Base-by-base conservation (phyloP, 2,888 invertebrate species). In the Brachypterus glaber region DNA sequence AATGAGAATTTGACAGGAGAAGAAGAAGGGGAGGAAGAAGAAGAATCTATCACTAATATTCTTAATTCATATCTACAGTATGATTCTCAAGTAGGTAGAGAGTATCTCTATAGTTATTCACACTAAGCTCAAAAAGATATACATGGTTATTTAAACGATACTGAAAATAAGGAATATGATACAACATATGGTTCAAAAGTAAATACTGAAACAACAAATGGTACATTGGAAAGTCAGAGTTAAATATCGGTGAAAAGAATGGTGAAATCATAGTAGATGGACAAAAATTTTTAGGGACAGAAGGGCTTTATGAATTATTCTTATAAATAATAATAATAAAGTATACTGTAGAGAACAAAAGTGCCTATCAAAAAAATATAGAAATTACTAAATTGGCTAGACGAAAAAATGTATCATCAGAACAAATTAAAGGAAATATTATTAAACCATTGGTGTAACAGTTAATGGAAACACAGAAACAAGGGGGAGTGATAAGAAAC, bases 251-350 rank as follows among this genome's bases (percentile, higher is more conserved):
- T 15, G 36, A n/a, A n/a, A n/a, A n/a, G n/a, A n/a, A 30, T 30
- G 3, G 13, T 15, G 30, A 30, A 3, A 12, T 30, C 3, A 2
- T 3, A 3, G 15, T 30, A 2, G 14, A 30, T 14, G 4, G 4
- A 13, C 3, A 2, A 11, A 30, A 4, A 4, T 14, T 15, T 30
- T 12, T 13, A 8, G 21, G 17, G 11, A 33, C 37, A 32, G n/a
- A 21, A 4, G 36, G 36, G 2, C 18, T 36, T 2, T 36, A 36
- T 36, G 30, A 36, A 30, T 15, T 36, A 3, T 12, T 36, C 16
- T 30, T 36, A 11, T 30, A 37, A 21, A 31, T 9, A 9, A 29
- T 31, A 4, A 30, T 31, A 11, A 21, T 4, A 31, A 17, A 17
- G 4, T 37, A 31, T 30, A 17, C 37, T 11, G 17, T 30, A 17